Conservation (phyloP, 2,888 invertebrate genomes). For the Leptogaster cylindrica region DNA sequence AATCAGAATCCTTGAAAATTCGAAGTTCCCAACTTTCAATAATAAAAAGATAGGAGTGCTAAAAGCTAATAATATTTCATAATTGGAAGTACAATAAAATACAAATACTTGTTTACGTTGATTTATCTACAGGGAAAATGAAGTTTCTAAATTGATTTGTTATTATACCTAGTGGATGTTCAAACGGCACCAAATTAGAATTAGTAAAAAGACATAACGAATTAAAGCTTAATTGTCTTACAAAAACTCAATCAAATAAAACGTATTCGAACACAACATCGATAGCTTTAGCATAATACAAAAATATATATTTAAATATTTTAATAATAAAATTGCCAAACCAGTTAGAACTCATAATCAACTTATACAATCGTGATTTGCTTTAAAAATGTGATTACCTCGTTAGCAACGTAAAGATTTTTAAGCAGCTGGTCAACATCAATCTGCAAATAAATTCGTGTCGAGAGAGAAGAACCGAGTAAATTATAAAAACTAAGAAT, state of each 20-base stretch:
- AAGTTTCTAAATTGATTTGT: too few relatives aligned
- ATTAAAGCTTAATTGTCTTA: neutral
- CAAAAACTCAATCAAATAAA: constrained; percentile 20
- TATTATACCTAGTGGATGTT: too few relatives aligned
- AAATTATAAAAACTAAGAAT: constrained; percentile 50
- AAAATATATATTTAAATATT: constrained; percentile 21
- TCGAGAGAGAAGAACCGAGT: constrained; percentile 47
- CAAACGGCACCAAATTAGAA: constrained; percentile 7
- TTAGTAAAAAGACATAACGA: constrained; percentile 35
- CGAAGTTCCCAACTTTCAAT: too few relatives aligned
- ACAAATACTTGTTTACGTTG: too few relatives aligned
- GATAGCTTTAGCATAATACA: constrained; percentile 24
- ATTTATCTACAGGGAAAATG: too few relatives aligned
- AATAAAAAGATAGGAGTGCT: too few relatives aligned
- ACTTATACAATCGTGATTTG: constrained; percentile 15
- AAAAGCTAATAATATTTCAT: too few relatives aligned
- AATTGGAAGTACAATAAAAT: too few relatives aligned
- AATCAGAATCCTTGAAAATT: too few relatives aligned
- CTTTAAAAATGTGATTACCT: constrained; percentile 57
- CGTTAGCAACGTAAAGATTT: constrained; percentile 64
- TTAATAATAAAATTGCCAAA: constrained; percentile 32
- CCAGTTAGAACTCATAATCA: constrained; percentile 36
- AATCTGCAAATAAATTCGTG: constrained; percentile 60
- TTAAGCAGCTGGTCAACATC: constrained; percentile 65
- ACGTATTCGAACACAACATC: constrained; percentile 11